Base-by-base conservation (phyloP, 2,888 invertebrate genomes). In the Cephonodes hylas region DNA sequence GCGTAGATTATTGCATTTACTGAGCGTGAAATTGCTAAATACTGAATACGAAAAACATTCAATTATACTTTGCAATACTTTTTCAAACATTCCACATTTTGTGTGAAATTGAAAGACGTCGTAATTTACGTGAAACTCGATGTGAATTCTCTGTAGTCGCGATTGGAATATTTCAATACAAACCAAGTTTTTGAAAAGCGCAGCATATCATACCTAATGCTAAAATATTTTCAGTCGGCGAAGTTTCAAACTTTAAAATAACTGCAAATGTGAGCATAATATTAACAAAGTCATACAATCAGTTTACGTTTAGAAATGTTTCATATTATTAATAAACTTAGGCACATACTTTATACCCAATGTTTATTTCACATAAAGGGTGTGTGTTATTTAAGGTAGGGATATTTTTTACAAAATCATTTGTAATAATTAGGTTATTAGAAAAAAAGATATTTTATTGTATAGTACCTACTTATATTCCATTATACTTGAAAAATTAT, bases 1-100 rank as follows among this genome's bases (percentile, higher is more conserved):
- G 80, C 80, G 82, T 81, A 82, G 83, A 87, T 88, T 88, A 88
- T 88, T 89, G 85, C 84, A 88, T 86, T 87, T 84, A 83, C 81
- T 79, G 74, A 83, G 79, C 85, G 88, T 88, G 83, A 89, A 88
- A 89, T 89, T 85, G 81, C 76, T 83, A 82, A 84, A 81, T 81
- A 83, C 76, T 79, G 70, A 76, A 79, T 77, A 76, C 70, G 73
- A 68, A 72, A 69, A 73, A 79, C 72, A 77, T 76, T 77, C 69
- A 71, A 75, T 75, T 74, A 73, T 74, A 72, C 45, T 61, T 23
- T 20, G 38, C 56, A 18, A 58, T 46, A 38, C 45, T 38, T 38
- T 58, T 45, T 25, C 18, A 59, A 42, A 44, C 53, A 53, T 23
- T 34, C 3, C 23, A 8, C 44, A 22, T 34, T 23, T 45, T n/a